A percentile compares a stretch with the other conserved stretches of the same genome.
phyloP scores from a whole-genome alignment of 1,140 invertebrate genomes.

The Drosophila parvula region DNA sequence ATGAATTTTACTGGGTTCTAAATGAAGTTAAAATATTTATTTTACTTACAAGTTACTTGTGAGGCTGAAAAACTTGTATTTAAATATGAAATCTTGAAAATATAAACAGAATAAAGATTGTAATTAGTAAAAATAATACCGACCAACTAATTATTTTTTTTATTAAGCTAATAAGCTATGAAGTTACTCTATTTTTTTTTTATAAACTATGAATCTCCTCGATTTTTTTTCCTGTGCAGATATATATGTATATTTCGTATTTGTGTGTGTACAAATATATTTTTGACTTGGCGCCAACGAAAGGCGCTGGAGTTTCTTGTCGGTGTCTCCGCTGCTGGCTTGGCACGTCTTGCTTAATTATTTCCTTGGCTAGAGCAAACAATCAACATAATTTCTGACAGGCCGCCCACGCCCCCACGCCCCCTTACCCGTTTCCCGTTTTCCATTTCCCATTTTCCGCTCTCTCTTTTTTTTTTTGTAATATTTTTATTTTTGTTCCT shows the following conservation, averaged over 20 bases:
- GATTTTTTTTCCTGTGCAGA: neutral
- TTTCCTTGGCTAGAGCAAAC: constrained; percentile 76
- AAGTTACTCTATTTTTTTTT: too few species aligned
- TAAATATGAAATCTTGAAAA: too few species aligned
- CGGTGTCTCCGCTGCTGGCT: constrained; percentile 37
- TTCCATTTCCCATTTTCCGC: constrained; percentile 11
- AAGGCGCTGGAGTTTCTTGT: constrained; percentile 26
- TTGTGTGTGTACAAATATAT: constrained; percentile 29
- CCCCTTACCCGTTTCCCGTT: neutral
- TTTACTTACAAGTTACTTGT: too few species aligned
- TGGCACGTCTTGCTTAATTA: constrained; percentile 73
- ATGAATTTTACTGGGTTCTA: too few species aligned
- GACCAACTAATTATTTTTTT: too few species aligned
- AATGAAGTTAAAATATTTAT: too few species aligned
- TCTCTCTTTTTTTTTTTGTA: constrained; percentile 19
- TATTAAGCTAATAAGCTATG: too few species aligned
- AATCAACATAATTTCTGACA: constrained; percentile 78
- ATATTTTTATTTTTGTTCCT: constrained; percentile 7
- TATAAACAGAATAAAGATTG: too few species aligned
- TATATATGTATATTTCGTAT: constrained; percentile 1
- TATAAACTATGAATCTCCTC: too few species aligned
- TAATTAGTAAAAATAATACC: too few species aligned
- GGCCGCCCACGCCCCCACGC: constrained; percentile 22
- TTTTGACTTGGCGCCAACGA: constrained; percentile 69
- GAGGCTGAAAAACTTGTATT: too few species aligned